Conservation (phyloP, 2,888 invertebrate genomes). For the Epinotia nisella region DNA sequence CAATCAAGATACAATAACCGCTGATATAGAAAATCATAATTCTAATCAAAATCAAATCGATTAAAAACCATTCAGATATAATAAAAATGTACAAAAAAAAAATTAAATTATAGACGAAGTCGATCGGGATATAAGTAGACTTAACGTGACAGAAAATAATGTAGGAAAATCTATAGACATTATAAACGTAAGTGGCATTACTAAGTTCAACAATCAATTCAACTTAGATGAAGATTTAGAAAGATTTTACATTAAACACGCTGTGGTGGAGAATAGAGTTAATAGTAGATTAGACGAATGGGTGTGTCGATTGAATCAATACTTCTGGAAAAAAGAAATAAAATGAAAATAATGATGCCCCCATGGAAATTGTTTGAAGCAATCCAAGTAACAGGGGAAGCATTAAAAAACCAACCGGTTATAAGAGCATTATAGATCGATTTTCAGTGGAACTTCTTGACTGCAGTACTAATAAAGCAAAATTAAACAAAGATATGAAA, state of each 20-base stretch:
- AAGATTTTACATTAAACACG: conserved; percentile 52
- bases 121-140: conserved; percentile 19
- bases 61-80: background rate
- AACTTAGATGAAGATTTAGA: conserved; percentile 32
- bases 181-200: conserved; percentile 28
- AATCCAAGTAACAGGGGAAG: conserved; percentile 47
- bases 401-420: conserved; percentile 47
- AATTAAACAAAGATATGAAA: conserved; percentile 42
- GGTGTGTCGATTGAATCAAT: conserved; percentile 61
- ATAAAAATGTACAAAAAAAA: conserved; percentile 8
- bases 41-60: background rate
- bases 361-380: conserved; percentile 53
- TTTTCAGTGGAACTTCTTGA: conserved; percentile 48
- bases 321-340: conserved; percentile 52
- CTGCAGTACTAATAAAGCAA: conserved; percentile 48
- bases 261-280: conserved; percentile 52
- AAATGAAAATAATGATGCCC: conserved; percentile 49
- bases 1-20: background rate
- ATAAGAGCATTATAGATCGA: conserved; percentile 47
- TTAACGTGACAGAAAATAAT: conserved; percentile 8
- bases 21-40: background rate
- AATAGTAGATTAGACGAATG: conserved; percentile 60
- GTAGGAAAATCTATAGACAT: background rate
- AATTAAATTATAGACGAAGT: conserved; percentile 3
- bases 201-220: conserved; percentile 18